Base-by-base conservation (phyloP, 2,113 vertebrate genomes). In the Talpa occidentalis region DNA sequence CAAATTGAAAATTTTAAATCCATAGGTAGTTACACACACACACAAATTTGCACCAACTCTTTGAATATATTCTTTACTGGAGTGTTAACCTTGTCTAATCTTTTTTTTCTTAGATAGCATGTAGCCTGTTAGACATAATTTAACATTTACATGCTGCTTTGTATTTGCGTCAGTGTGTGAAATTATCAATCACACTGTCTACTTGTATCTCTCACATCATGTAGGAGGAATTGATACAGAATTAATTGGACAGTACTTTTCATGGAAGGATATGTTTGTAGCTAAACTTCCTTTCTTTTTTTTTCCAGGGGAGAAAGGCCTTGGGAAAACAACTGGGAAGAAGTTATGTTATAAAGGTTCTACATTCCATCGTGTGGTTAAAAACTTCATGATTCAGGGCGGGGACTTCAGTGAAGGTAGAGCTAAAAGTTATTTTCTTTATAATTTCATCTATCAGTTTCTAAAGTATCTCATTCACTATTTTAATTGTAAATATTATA, bases 311-410 rank as follows among this genome's bases (percentile, higher is more conserved):
- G 99, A 99, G 97, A 99, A 98, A 96, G 99, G 99, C 98, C 98
- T 98, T 93, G 99, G 99, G 94, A 99, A 99, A 99, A 98, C 98
- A 97, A 99, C 99, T 87, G 99, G 99, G 79, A 99, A 99, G 99
- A 99, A 99, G 97, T 98, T 99, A 93, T 99, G 99, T 98, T 99
- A 99, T 97, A 99, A 99, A 98, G 99, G 99, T 97, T 99, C 99
- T 94, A 99, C 99, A 0, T 99, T 99, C 98, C 99, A 99, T 96
- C 98, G 99, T 95, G 99, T 99, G 97, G 99, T 99, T 97, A 99
- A 99, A 99, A 99, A 99, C 98, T 99, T 99, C 98, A 99, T 99
- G 99, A 98, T 99, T 98, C 99, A 99, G 98, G 99, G 99, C 95
- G 99, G 99, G 97, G 99, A 99, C 99, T 99, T 99, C 98, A 99